Base-by-base conservation (phyloP, 2,797 vertebrate species). In the Brotula barbata region DNA sequence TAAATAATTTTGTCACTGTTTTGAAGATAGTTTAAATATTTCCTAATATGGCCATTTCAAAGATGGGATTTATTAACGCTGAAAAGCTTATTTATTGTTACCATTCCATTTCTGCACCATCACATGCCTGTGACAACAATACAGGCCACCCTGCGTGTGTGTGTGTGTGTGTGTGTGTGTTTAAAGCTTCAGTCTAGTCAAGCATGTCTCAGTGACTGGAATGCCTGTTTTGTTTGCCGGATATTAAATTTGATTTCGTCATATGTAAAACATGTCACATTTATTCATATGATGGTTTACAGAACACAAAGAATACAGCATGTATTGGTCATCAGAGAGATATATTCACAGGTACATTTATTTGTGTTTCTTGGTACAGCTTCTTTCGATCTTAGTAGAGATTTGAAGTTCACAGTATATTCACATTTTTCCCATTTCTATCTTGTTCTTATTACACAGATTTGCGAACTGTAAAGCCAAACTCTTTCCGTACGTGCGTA, bases 231-330 rank as follows among this genome's bases (percentile, higher is more conserved):
- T 48, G n/a, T 41, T 62, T 36, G 41, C 11, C 63, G 66, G 47
- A 72, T 75, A 20, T 2, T 1, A 67, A 82, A 80, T 76, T 77
- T 79, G 77, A 58, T 31, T 59, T 80, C 60, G 44, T 75, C 51
- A 66, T 42, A 73, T 59, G 43, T 63, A 48, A 69, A 73, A 54
- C 67, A 64, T 76, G 51, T 65, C 71, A 76, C 69, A 81, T 79
- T 71, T 77, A 74, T 77, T 77, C 45, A 64, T 69, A 50, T 54
- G 50, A 19, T 40, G 44, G 54, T 76, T 68, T 70, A 73, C 46
- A 70, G 43, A 64, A 64, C 51, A 73, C 22, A 59, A 40, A 40
- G 41, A 59, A 28, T 42, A 60, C 56, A 59, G 23, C 1, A 22
- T 42, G 48, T 57, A 58, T 64, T 52, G 53, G 20, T 34, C 41